Base-by-base conservation (phyloP, 2,888 invertebrate genomes). In the Eupithecia centaureata region DNA sequence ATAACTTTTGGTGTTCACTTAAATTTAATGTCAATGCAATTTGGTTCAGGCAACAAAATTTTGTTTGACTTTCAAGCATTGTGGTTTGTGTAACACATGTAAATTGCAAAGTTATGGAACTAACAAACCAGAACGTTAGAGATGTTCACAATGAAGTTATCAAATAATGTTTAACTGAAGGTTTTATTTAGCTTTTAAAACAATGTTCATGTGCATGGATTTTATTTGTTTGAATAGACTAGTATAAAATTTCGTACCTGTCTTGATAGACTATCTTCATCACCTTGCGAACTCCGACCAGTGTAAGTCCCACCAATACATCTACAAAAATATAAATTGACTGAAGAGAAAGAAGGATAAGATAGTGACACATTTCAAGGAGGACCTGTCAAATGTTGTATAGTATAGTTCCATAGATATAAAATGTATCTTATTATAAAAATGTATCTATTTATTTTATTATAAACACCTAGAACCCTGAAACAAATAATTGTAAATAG, bases 301-400 rank as follows among this genome's bases (percentile, higher is more conserved):
- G 94, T 89, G 81, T 93, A 95, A 0, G 94, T 91, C 13, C 95
- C 95, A 61, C 95, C 95, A 77, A 96, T 95, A 83, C 95, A 95
- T 77, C 94, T 94, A 30, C n/a, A 5, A 30, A 54, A n/a, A 61
- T 3, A 65, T 54, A n/a, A n/a, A n/a, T n/a, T n/a, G n/a, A n/a
- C n/a, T n/a, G n/a, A n/a, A n/a, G n/a, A n/a, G n/a, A n/a, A n/a
- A n/a, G n/a, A n/a, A n/a, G n/a, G n/a, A n/a, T n/a, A n/a, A n/a
- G n/a, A n/a, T n/a, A n/a, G n/a, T n/a, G n/a, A n/a, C n/a, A n/a
- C n/a, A n/a, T n/a, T n/a, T n/a, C n/a, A n/a, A n/a, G n/a, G n/a
- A n/a, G n/a, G n/a, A n/a, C n/a, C n/a, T n/a, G n/a, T n/a, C n/a
- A n/a, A n/a, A n/a, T n/a, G n/a, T n/a, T n/a, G n/a, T n/a, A n/a